Percentiles rank a stretch among this genome's conserved stretches.
Evolutionary conservation across 2,888 invertebrate species (phyloP).

Genomic region (Synergus japonicus): DNA sequence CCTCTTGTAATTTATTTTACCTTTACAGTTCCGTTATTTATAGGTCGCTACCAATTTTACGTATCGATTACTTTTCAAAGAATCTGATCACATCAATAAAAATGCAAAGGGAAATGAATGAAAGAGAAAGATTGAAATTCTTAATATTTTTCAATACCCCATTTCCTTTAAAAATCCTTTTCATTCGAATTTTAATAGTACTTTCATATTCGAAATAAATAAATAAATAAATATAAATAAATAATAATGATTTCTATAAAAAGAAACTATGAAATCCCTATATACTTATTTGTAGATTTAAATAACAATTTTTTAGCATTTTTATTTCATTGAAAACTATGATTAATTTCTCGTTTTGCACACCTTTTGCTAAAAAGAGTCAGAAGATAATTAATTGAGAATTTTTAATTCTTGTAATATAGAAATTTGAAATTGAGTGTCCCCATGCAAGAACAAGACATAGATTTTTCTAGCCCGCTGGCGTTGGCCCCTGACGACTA

Average conservation of each 20-base stretch:
- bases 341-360: too few species aligned
- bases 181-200: background rate
- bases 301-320: too few species aligned
- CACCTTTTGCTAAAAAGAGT: too few species aligned
- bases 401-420: too few species aligned
- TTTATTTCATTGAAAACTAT: too few species aligned
- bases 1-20: background rate
- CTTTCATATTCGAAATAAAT: too few species aligned
- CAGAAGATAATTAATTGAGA: too few species aligned
- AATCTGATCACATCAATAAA: conserved; percentile 15
- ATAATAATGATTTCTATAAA: background rate
- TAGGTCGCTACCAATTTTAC: background rate
- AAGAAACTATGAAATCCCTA: background rate
- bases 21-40: conserved; percentile 14
- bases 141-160: background rate
- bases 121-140: background rate
- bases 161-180: background rate
- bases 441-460: too few species aligned
- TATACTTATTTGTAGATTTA: background rate
- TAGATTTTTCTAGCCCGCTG: too few species aligned
- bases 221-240: too few species aligned
- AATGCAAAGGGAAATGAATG: background rate
- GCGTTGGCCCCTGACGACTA: too few species aligned
- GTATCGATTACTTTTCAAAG: conserved; percentile 18
- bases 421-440: too few species aligned